Evolutionary conservation across 2,888 invertebrate genomes (phyloP), one percentile per base, ranked within the genome.

Genomic region (Drosophila suboccidentalis): DNA sequence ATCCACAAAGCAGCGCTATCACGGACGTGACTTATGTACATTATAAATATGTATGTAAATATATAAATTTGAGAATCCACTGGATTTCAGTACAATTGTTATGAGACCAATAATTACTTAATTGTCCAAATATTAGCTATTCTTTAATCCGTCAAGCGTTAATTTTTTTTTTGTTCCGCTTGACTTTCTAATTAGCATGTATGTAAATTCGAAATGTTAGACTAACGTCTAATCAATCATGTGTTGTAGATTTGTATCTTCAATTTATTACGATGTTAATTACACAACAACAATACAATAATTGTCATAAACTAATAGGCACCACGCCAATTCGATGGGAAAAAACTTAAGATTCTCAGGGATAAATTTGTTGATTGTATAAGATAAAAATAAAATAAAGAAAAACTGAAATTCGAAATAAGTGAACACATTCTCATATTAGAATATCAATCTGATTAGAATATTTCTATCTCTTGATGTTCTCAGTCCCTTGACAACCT

Each of bases 181-280:
- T 65, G 62, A 54, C 34, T 70, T 60, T 57, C 32, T 50, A 66
- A 85, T 82, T 75, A 66, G 72, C 59, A 78, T 87, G 73, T 71
- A 78, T 87, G 73, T 71, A 78, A 89, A 84, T 87, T 61, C 47
- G 26, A 49, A 53, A 46, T 34, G 26, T 55, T 49, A 50, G 55
- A 34, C 29, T 50, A 36, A 32, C 19, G 50, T 58, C 58, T 51
- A 64, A 39, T 67, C 47, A 77, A 71, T 77, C 72, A 77, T 57
- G 53, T 64, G 78, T 58, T 59, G 50, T 43, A 49, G 73, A 77
- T 72, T 55, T 38, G 8, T 58, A 78, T 75, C 75, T 49, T 1
- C 32, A 15, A 41, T 58, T 17, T 61, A 53, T 69, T 69, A 53
- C 47, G 71, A 58, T 29, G 29, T 26, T 61, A 32, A 68, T 47